A percentile compares a stretch with the other conserved stretches of the same genome.
Evolutionary conservation across 2,797 vertebrate species (phyloP).

Genomic region (Lacerta agilis): DNA sequence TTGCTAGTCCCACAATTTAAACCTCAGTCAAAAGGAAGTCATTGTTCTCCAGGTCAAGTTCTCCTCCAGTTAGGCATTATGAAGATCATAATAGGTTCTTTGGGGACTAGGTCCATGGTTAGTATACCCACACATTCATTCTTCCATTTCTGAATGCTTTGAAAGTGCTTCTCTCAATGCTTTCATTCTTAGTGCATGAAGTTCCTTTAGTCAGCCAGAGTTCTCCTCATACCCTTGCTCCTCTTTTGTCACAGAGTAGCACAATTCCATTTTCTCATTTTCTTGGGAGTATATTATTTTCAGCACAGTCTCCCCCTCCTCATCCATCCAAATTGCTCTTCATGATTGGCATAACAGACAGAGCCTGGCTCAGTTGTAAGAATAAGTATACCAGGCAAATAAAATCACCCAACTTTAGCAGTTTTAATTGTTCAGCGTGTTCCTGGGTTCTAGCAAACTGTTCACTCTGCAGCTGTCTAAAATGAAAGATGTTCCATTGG

Average conservation of each 20-base stretch:
- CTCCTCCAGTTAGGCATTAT: background rate
- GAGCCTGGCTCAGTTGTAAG: conserved; percentile 7
- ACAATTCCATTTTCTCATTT: background rate
- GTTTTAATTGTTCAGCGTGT: background rate
- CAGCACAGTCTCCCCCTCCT: accelerated
- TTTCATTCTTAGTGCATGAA: background rate
- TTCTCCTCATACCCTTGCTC: background rate
- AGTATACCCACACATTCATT: background rate
- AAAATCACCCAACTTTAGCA: conserved; percentile 6
- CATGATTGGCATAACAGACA: background rate
- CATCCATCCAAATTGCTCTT: background rate
- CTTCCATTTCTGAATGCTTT: background rate
- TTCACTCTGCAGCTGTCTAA: conserved; percentile 11
- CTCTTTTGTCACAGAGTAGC: background rate
- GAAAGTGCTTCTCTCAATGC: background rate
- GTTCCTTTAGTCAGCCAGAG: accelerated
- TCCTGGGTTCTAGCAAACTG: conserved; percentile 1
- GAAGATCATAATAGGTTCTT: background rate
- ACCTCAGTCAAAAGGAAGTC: background rate
- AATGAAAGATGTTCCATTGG: background rate
- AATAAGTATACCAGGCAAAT: background rate
- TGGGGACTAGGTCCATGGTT: background rate
- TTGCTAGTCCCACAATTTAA: background rate
- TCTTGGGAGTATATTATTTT: background rate
- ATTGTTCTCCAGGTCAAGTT: background rate